These are phyloP conservation scores for Laupala kohalensis DNA, from an alignment of 1,140 invertebrate genomes.

Conservation along the genomic window DNA sequence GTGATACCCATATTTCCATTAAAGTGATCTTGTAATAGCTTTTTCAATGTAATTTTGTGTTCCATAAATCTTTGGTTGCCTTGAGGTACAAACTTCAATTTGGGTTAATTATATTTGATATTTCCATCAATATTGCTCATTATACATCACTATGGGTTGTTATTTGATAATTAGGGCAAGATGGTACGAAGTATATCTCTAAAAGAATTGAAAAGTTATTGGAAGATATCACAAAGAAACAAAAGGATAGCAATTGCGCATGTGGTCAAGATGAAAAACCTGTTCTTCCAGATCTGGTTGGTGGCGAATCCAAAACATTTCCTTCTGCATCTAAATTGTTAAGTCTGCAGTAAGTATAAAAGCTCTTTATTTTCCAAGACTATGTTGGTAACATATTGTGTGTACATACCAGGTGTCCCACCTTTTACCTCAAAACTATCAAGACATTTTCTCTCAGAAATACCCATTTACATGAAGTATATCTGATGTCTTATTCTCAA, in stretches of 20 bases:
- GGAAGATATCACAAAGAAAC: not conserved
- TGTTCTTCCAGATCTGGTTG: conserved; percentile 12
- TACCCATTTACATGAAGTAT: not conserved
- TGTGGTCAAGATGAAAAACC: conserved; percentile 7
- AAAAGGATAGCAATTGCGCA: not conserved
- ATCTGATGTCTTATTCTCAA: not conserved
- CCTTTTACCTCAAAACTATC: not conserved
- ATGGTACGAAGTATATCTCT: conserved; percentile 8
- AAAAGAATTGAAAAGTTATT: not conserved
- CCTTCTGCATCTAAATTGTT: conserved; percentile 24
- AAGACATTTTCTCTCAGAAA: not conserved
- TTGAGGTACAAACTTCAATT: conserved; percentile 15
- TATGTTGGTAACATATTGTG: not conserved
- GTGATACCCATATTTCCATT: no score
- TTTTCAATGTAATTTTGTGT: no score
- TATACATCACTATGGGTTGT: conserved; percentile 2
- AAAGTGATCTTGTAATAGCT: no score
- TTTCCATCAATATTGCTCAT: no score
- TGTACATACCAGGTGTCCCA: not conserved
- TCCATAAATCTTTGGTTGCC: no score
- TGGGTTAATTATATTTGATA: conserved; percentile 11
- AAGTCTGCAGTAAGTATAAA: conserved; percentile 19
- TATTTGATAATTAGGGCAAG: not conserved
- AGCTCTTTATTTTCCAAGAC: not conserved
- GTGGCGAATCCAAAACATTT: conserved; percentile 25